These are phyloP conservation scores for Seriola dumerili DNA, from an alignment of 2,113 vertebrate species.

Conservation along the genomic window DNA sequence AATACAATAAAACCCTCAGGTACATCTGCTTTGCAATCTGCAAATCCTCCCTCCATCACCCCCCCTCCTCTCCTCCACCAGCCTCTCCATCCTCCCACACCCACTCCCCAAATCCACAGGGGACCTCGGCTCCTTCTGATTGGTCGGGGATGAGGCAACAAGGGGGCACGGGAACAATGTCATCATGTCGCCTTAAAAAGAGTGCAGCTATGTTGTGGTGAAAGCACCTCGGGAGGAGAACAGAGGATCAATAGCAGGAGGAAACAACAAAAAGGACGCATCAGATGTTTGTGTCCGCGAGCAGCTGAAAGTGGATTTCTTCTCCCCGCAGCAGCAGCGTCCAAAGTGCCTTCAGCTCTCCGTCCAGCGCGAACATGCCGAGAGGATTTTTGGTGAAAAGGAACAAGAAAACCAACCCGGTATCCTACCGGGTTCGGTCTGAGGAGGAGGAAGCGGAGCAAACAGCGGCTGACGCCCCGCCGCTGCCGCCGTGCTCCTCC, in stretches of 20 bases:
- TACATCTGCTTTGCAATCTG: conserved; percentile 88
- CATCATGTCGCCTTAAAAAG: conserved; percentile 88
- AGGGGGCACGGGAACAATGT: conserved; percentile 87
- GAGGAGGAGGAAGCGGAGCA: conserved; percentile 80
- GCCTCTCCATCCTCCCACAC: conserved; percentile 80
- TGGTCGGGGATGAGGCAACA: conserved; percentile 85
- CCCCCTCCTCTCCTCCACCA: conserved; percentile 40
- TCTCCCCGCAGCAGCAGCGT: conserved; percentile 22
- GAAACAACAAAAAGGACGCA: conserved; percentile 40
- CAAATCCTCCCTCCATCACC: conserved; percentile 67
- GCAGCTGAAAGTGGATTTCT: conserved; percentile 62
- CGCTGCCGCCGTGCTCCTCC: conserved; percentile 7
- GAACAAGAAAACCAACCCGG: conserved; percentile 86
- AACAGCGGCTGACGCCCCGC: conserved; percentile 38
- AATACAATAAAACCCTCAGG: conserved; percentile 82
- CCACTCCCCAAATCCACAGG: conserved; percentile 79
- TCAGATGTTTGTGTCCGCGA: conserved; percentile 47
- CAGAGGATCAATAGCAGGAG: conserved; percentile 48
- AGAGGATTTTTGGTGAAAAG: conserved; percentile 93
- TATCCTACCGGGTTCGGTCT: conserved; percentile 90
- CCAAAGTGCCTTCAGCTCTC: conserved; percentile 74
- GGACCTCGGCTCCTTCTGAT: conserved; percentile 82
- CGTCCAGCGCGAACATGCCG: conserved; percentile 85
- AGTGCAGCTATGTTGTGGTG: conserved; percentile 82
- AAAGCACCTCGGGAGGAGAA: conserved; percentile 64